Conservation (phyloP, 92 coral and sea anemone species). For the Zoanthus sansibaricus region DNA sequence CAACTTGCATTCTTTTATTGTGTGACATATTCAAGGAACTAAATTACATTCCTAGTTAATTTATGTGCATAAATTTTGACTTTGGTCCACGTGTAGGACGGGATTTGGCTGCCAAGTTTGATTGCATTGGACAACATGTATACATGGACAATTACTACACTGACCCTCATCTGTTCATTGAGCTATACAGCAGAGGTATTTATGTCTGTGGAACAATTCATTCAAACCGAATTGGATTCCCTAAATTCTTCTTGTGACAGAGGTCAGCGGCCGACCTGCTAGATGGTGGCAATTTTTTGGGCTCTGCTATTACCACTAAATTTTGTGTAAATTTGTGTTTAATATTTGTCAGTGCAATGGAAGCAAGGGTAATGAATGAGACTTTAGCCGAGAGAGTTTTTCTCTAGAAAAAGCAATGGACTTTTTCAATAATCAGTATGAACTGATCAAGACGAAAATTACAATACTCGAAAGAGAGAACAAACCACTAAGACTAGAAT, state of each 20-base stretch:
- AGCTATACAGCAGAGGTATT: constrained; percentile 10
- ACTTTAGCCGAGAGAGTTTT: background rate
- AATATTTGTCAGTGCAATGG: background rate
- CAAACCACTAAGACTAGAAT: background rate
- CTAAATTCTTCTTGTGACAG: background rate
- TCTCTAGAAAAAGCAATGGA: background rate
- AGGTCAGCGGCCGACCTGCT: too few species aligned
- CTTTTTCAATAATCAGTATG: constrained; percentile 16
- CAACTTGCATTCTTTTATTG: too few species aligned
- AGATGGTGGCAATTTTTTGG: too few species aligned
- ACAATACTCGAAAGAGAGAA: background rate
- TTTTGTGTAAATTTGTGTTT: too few species aligned
- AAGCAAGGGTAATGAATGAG: constrained; percentile 7
- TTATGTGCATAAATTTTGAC: too few species aligned
- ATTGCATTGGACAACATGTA: background rate
- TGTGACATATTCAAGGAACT: too few species aligned
- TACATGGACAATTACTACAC: constrained; percentile 66
- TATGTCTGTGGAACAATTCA: background rate
- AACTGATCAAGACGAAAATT: constrained; percentile 4
- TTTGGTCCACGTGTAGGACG: too few species aligned
- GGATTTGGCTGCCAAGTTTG: background rate
- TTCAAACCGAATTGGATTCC: background rate
- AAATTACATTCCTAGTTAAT: too few species aligned
- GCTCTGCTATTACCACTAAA: too few species aligned
- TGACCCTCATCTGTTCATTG: constrained; percentile 55